Base-by-base conservation (phyloP, 1,140 invertebrate species). In the Gryon sp. region DNA sequence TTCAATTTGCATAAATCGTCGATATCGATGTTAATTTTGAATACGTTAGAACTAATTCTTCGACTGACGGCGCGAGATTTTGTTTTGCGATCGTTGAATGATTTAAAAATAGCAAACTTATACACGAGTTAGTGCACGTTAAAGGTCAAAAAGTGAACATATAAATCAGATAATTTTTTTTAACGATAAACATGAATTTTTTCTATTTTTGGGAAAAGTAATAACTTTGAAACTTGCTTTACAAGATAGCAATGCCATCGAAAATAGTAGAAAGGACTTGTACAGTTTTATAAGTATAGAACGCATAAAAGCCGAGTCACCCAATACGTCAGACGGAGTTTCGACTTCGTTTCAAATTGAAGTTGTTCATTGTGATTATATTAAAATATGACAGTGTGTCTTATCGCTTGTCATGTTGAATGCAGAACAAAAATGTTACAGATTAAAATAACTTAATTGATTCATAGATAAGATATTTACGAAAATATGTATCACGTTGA, bases 71-170 rank as follows among this genome's bases (percentile, higher is more conserved):
- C 6, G n/a, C 24, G 32, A 55, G 66, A 26, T 36, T 50, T 52
- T 9, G 43, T 40, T 24, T 20, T 16, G 36, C 28, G 24, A 30
- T 16, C 20, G 15, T 24, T 36, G 24, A 45, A 46, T 48, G 57
- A 32, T 57, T 72, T 22, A 22, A 63, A 63, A 72, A 72, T 72
- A 57, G 57, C 41, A n/a, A 72, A 63, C 55, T 72, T 63, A 72
- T 72, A 62, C 28, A 12, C 57, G 24, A 41, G 34, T 6, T 22
- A 46, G 59, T 45, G 48, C 57, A 30, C 15, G 50, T 41, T 20
- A 72, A 72, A 72, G 68, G 68, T 72, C 68, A 72, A 63, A 46
- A 72, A 63, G 68, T 63, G 41, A n/a, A n/a, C n/a, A n/a, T n/a
- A n/a, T n/a, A n/a, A n/a, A n/a, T n/a, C n/a, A n/a, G n/a, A n/a